phyloP scores from a whole-genome alignment of 2,888 invertebrate species.

The Axea sp. region DNA sequence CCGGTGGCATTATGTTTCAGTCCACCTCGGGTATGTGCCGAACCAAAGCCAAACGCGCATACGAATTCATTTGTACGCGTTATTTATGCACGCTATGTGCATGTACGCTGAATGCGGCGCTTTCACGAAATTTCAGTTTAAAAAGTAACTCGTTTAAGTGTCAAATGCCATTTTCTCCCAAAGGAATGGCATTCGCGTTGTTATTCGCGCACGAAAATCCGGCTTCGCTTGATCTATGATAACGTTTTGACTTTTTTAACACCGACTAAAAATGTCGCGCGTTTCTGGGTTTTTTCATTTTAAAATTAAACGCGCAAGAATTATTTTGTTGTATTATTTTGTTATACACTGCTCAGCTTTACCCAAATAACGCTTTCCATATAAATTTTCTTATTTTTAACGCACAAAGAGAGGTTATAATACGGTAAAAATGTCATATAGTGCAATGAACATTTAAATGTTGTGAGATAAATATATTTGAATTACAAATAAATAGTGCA shows the following conservation, averaged over 20 bases:
- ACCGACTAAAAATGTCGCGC: neutral
- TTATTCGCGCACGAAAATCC: constrained; percentile 2
- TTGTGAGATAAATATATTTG: too few species aligned
- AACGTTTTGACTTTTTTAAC: constrained; percentile 11
- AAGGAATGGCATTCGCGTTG: constrained; percentile 15
- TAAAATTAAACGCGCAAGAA: too few species aligned
- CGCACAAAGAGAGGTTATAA: too few species aligned
- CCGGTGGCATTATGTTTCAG: constrained; percentile 69
- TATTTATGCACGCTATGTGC: constrained; percentile 27
- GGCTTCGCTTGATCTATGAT: neutral
- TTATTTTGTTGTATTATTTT: too few species aligned
- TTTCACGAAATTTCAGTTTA: constrained; percentile 22
- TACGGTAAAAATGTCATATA: too few species aligned
- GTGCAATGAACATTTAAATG: too few species aligned
- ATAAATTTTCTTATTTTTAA: too few species aligned
- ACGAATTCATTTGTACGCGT: constrained; percentile 10
- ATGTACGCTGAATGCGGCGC: constrained; percentile 1
- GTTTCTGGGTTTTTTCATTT: too few species aligned
- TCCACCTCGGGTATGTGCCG: constrained; percentile 34
- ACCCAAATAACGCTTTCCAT: too few species aligned
- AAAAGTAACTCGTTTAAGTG: constrained; percentile 24
- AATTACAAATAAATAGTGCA: too few species aligned
- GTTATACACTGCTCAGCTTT: too few species aligned
- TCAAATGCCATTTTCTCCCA: constrained; percentile 9
- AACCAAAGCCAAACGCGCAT: constrained; percentile 11